phyloP scores from a whole-genome alignment of 2,888 invertebrate species.

The Dichetophora obliterata region DNA sequence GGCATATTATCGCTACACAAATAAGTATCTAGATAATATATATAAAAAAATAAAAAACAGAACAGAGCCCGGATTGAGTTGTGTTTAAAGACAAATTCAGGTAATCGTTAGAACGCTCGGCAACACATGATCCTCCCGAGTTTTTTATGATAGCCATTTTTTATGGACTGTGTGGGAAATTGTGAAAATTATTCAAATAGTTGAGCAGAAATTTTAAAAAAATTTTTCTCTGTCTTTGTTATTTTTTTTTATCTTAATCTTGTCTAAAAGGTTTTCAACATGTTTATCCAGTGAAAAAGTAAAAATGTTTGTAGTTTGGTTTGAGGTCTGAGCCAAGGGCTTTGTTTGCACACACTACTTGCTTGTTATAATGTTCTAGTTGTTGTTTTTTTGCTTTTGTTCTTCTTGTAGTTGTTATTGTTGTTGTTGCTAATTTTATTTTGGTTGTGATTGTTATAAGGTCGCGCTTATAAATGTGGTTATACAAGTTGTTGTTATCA shows the following conservation, averaged over 20 bases:
- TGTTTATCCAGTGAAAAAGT: background rate
- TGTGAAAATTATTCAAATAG: slow-evolving; percentile 38
- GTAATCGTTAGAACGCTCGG: background rate
- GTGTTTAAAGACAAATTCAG: background rate
- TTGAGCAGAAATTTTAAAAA: slow-evolving; percentile 34
- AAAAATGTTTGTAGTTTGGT: slow-evolving; percentile 4
- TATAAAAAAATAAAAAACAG: background rate
- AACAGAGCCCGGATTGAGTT: background rate
- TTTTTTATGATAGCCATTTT: slow-evolving; percentile 6
- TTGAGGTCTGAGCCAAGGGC: background rate
- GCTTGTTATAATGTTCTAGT: background rate
- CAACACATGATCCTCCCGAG: background rate
- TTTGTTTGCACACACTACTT: background rate
- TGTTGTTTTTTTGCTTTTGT: background rate
- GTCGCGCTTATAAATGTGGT: slow-evolving; percentile 9
- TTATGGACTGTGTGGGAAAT: slow-evolving; percentile 23
- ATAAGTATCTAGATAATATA: background rate
- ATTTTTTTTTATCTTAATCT: slow-evolving; percentile 23
- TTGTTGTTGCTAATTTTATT: slow-evolving; percentile 36
- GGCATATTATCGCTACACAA: background rate
- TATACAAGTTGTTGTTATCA: slow-evolving; percentile 38
- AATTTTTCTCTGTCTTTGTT: slow-evolving; percentile 43
- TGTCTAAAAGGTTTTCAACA: slow-evolving; percentile 10
- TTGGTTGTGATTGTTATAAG: background rate
- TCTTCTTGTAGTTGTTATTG: too few relatives aligned